These are phyloP conservation scores for Metacarcinus magister DNA, from an alignment of 2,888 invertebrate genomes.

Conservation along the genomic window DNA sequence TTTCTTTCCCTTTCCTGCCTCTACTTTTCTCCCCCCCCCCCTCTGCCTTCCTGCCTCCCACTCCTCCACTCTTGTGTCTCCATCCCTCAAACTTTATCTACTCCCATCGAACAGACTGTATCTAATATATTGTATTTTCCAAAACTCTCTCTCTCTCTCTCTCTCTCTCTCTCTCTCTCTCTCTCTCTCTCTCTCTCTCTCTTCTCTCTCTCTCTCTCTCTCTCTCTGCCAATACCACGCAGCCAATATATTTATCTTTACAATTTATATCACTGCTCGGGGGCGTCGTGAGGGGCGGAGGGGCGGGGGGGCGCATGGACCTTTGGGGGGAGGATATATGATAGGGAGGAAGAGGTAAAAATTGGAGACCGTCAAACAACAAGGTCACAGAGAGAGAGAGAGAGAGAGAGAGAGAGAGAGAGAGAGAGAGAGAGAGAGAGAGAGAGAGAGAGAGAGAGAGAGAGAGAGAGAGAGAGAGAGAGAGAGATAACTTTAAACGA, in stretches of 20 bases:
- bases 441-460: slow-evolving; percentile 2
- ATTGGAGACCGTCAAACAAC: neutral
- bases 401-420: slow-evolving; percentile 26
- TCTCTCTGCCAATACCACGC: slow-evolving; percentile 36
- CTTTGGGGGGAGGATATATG: neutral
- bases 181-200: slow-evolving; percentile 46
- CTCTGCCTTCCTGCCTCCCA: neutral
- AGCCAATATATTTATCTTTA: slow-evolving; percentile 41
- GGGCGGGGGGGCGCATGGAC: neutral
- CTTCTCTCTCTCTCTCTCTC: slow-evolving; percentile 48
- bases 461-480: slow-evolving; percentile 7
- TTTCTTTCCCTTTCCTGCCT: neutral
- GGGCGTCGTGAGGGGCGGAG: neutral
- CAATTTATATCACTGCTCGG: slow-evolving; percentile 28
- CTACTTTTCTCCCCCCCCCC: neutral
- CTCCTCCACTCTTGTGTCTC: neutral
- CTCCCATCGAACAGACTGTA: slow-evolving; percentile 5
- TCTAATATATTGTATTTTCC: neutral
- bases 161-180: slow-evolving; percentile 12
- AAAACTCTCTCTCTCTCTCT: neutral
- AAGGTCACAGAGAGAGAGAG: neutral
- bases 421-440: slow-evolving; percentile 14
- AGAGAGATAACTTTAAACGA: neutral
- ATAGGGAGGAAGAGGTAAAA: neutral
- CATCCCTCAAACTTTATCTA: slow-evolving; percentile 7